Conservation (phyloP, 2,113 vertebrate species). For the Sander vitreus region DNA sequence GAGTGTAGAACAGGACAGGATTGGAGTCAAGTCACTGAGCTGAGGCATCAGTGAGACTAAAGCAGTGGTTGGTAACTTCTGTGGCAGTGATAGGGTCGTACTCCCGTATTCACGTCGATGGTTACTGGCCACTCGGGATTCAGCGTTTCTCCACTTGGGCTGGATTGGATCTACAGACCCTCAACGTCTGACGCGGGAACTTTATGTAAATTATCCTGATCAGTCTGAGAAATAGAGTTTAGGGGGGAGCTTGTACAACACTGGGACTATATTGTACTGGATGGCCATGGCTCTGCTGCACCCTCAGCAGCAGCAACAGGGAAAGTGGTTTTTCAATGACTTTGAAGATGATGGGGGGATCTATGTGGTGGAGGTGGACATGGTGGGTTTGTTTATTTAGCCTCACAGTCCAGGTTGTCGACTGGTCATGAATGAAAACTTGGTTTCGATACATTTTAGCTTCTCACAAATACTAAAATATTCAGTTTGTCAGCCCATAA, state of each 20-base stretch:
- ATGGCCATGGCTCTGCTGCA: slow-evolving; percentile 77
- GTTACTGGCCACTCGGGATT: background rate
- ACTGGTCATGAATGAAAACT: background rate
- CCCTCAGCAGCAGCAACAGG: slow-evolving; percentile 50
- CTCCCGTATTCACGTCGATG: slow-evolving; percentile 7
- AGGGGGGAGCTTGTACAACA: background rate
- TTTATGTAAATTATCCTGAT: slow-evolving; percentile 14
- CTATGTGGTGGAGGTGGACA: slow-evolving; percentile 83
- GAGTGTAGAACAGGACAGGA: slow-evolving; percentile 19
- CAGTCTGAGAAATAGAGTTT: background rate
- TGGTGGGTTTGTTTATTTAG: slow-evolving; percentile 73
- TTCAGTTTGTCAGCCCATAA: no score
- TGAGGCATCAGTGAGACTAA: background rate
- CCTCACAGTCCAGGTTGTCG: background rate
- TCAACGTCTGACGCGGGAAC: background rate
- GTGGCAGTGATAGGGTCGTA: slow-evolving; percentile 37
- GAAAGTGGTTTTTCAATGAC: slow-evolving; percentile 71
- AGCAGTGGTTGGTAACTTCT: slow-evolving; percentile 1
- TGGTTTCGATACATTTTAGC: background rate
- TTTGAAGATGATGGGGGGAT: slow-evolving; percentile 82
- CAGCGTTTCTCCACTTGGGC: background rate
- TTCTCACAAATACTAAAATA: background rate
- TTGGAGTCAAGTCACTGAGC: background rate
- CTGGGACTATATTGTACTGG: background rate
- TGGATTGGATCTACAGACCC: slow-evolving; percentile 10